phyloP scores from a whole-genome alignment of 1,140 invertebrate genomes.

The Aphidius ervi region DNA sequence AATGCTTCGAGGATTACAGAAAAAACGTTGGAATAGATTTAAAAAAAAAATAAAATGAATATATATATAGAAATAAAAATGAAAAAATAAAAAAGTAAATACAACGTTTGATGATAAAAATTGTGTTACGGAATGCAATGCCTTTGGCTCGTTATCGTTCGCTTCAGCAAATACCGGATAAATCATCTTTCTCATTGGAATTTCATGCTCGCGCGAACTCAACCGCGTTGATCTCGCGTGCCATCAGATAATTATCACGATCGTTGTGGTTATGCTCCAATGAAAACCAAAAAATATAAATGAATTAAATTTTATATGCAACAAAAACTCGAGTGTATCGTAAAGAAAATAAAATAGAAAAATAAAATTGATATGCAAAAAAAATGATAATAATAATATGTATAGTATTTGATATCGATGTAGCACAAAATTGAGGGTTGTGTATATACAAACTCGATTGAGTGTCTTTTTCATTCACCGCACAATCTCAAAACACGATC shows the following conservation, averaged over 20 bases:
- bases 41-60: not conserved
- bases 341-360: not conserved
- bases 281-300: conserved; percentile 21
- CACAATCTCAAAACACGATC: conserved; percentile 11
- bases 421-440: not conserved
- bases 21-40: not conserved
- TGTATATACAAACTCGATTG: conserved; percentile 1
- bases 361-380: no score
- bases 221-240: conserved; percentile 20
- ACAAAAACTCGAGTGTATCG: not conserved
- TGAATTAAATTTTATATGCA: not conserved
- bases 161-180: conserved; percentile 19
- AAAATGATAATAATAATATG: not conserved
- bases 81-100: not conserved
- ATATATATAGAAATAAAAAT: not conserved
- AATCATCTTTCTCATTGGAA: conserved; percentile 22
- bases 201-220: conserved; percentile 20
- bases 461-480: conserved; percentile 13
- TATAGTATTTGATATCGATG: no score
- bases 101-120: not conserved
- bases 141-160: conserved; percentile 6
- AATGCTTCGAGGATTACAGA: no score
- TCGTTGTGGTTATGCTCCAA: conserved; percentile 5
- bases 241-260: conserved; percentile 23
- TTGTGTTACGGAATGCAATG: conserved; percentile 5